phyloP scores from a whole-genome alignment of 2,888 invertebrate genomes.

The Apodemia mormo region DNA sequence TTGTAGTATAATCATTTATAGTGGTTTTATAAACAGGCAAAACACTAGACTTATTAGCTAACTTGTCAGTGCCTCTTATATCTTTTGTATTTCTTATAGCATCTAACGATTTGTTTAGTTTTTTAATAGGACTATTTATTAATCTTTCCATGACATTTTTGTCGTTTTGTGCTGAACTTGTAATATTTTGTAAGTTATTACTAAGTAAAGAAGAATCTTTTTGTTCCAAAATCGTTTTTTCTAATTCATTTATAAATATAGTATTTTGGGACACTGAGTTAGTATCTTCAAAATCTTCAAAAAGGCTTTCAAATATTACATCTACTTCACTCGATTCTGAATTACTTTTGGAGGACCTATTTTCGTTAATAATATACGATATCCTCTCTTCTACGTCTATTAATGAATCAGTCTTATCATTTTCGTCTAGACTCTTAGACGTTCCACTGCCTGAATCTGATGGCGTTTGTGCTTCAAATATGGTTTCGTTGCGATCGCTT shows the following conservation, averaged over 20 bases:
- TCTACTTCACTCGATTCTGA: constrained; percentile 74
- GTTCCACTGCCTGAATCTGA: constrained; percentile 72
- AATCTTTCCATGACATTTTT: constrained; percentile 61
- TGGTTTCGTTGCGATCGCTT: constrained; percentile 53
- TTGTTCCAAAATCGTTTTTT: not conserved
- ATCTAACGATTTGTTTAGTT: constrained; percentile 63
- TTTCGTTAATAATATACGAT: constrained; percentile 74
- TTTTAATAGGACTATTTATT: constrained; percentile 63
- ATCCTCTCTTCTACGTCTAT: constrained; percentile 74
- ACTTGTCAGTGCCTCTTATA: constrained; percentile 48
- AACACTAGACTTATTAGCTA: constrained; percentile 60
- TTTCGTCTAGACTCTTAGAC: constrained; percentile 61
- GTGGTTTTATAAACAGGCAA: constrained; percentile 67
- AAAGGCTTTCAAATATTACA: constrained; percentile 64
- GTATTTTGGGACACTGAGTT: not conserved
- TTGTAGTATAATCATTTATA: constrained; percentile 52
- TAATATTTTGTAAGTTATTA: constrained; percentile 43
- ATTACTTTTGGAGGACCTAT: constrained; percentile 72
- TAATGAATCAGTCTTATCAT: constrained; percentile 63
- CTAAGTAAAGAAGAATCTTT: constrained; percentile 47
- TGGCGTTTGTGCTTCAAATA: constrained; percentile 66
- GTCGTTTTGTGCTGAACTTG: constrained; percentile 43
- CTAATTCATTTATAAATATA: not conserved
- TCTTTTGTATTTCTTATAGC: constrained; percentile 53
- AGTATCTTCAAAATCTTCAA: constrained; percentile 48